A percentile compares a stretch with the other conserved stretches of the same genome.
These are phyloP conservation scores for Pelmatolapia mariae DNA, from an alignment of 2,113 vertebrate species.

Conservation along the genomic window DNA sequence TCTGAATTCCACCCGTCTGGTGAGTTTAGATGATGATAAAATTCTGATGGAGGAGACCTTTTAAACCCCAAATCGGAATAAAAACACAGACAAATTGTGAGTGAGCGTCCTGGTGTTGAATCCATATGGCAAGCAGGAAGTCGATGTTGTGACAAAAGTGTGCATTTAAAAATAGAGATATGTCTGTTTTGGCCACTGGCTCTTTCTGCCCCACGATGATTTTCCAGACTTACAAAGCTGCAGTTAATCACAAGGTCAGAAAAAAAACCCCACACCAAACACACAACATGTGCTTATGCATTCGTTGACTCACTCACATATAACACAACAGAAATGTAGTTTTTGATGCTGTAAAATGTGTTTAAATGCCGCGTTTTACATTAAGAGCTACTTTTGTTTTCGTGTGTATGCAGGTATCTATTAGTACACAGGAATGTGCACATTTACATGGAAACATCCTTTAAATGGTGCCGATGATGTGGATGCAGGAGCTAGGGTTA, in stretches of 20 bases:
- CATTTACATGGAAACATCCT: background rate
- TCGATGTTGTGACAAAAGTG: background rate
- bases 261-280: background rate
- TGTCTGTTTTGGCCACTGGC: constrained; percentile 9
- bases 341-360: background rate
- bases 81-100: background rate
- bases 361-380: background rate
- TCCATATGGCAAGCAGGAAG: background rate
- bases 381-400: background rate
- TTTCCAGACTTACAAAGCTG: constrained; percentile 19
- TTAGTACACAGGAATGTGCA: background rate
- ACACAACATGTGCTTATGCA: background rate
- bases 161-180: constrained; percentile 33
- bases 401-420: background rate
- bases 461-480: background rate
- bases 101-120: background rate
- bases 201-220: constrained; percentile 4
- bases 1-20: background rate
- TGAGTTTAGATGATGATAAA: background rate
- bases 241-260: constrained; percentile 16
- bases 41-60: background rate
- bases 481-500: background rate
- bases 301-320: background rate
- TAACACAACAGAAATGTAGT: background rate
- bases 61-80: background rate